Evolutionary conservation across 2,113 vertebrate species (phyloP).

Genomic region (Chrysemys picta): DNA sequence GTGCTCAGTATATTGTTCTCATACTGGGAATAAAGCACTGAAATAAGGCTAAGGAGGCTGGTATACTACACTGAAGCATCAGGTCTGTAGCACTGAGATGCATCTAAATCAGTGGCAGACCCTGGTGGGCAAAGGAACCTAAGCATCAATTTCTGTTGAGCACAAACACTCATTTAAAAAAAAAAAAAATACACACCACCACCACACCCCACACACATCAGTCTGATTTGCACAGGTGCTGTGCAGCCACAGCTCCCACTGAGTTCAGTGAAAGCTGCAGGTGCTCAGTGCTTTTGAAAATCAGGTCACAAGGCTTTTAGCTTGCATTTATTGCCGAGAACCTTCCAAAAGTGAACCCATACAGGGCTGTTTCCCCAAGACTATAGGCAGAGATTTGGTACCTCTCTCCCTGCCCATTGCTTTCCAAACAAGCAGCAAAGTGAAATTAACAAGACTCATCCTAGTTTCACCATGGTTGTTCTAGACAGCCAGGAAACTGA

Average conservation of each 20-base stretch:
- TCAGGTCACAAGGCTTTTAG: neutral
- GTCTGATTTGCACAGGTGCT: neutral
- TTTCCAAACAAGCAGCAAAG: neutral
- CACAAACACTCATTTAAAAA: neutral
- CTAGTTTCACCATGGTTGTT: neutral
- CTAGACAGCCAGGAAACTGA: neutral
- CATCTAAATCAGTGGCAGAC: neutral
- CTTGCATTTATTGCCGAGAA: neutral
- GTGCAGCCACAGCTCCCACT: too few relatives aligned
- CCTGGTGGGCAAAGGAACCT: neutral
- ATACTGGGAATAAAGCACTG: neutral
- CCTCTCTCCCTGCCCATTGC: neutral
- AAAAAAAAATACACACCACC: too few relatives aligned
- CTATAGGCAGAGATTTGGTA: neutral
- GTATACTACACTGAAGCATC: neutral
- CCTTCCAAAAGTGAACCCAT: neutral
- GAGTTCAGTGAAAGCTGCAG: too few relatives aligned
- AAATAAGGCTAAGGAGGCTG: neutral
- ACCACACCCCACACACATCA: too few relatives aligned
- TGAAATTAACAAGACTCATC: neutral
- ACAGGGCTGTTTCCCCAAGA: neutral
- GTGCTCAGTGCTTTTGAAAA: neutral
- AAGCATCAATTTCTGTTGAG: neutral
- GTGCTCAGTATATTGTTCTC: neutral
- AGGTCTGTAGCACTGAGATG: neutral